These are phyloP conservation scores for Centroberyx gerrardi DNA, from an alignment of 2,797 vertebrate genomes.

Conservation along the genomic window DNA sequence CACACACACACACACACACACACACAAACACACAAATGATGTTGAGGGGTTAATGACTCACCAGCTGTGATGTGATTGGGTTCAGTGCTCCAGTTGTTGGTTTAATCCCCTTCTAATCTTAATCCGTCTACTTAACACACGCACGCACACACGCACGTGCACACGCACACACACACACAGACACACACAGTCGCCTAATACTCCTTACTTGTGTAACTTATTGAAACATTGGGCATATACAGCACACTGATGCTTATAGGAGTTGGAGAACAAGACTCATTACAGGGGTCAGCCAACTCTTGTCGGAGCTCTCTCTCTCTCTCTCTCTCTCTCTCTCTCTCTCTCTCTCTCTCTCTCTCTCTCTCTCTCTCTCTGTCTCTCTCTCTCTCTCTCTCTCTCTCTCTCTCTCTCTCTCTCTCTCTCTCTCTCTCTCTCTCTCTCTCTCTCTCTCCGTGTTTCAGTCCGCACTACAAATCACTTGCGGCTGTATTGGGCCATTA, in stretches of 20 bases:
- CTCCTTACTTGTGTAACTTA: constrained; percentile 10
- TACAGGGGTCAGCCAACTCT: constrained; percentile 31
- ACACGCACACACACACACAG: constrained; percentile 31
- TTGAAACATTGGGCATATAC: constrained; percentile 38
- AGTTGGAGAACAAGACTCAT: constrained; percentile 14
- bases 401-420: not conserved
- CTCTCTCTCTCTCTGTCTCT: constrained; percentile 4
- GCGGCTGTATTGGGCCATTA: not conserved
- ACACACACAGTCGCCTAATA: not conserved
- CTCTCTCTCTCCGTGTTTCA: constrained; percentile 1
- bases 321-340: not conserved
- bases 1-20: constrained; percentile 4
- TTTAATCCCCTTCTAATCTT: constrained; percentile 72
- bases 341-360: not conserved
- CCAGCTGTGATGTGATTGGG: constrained; percentile 58
- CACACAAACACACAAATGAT: not conserved
- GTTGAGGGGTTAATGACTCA: constrained; percentile 70
- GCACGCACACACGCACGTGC: constrained; percentile 15
- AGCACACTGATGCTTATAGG: constrained; percentile 33
- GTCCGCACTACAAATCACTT: constrained; percentile 1
- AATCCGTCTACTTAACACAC: constrained; percentile 65
- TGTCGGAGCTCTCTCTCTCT: constrained; percentile 14
- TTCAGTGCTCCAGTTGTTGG: constrained; percentile 68
- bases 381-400: constrained; percentile 20
- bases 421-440: not conserved